phyloP scores from a whole-genome alignment of 2,888 invertebrate species.

The Cancer borealis region DNA sequence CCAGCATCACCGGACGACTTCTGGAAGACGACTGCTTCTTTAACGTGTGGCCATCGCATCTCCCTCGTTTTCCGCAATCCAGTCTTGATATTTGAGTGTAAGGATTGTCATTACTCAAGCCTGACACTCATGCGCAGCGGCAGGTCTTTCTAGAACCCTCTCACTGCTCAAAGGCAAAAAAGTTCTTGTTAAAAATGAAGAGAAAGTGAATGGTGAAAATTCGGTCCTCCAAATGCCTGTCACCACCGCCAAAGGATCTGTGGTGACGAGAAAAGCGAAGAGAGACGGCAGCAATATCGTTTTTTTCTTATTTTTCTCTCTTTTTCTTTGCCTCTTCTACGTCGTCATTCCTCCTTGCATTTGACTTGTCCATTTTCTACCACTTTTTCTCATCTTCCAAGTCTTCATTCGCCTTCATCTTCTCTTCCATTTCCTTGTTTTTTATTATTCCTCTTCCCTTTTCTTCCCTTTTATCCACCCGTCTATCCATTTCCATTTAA shows the following conservation, averaged over 20 bases:
- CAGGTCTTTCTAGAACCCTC: background rate
- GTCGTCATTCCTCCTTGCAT: background rate
- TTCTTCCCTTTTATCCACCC: background rate
- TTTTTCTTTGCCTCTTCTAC: background rate
- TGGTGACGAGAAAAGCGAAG: background rate
- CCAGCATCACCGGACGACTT: background rate
- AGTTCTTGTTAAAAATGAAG: background rate
- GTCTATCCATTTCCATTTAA: slow-evolving; percentile 1
- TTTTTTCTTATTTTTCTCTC: background rate
- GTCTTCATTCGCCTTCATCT: background rate
- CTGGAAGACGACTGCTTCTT: background rate
- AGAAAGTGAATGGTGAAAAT: background rate
- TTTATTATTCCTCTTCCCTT: background rate
- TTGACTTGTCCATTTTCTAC: background rate
- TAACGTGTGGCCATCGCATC: background rate
- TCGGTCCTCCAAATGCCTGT: background rate
- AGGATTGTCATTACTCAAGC: background rate
- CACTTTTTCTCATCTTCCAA: background rate
- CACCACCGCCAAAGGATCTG: background rate
- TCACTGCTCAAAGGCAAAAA: background rate
- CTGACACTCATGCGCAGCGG: background rate
- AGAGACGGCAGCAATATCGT: background rate
- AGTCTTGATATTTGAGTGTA: background rate
- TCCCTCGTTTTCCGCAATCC: background rate
- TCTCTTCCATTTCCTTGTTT: background rate